Base-by-base conservation (phyloP, 1,140 invertebrate species). In the Sminthurides bifidus region DNA sequence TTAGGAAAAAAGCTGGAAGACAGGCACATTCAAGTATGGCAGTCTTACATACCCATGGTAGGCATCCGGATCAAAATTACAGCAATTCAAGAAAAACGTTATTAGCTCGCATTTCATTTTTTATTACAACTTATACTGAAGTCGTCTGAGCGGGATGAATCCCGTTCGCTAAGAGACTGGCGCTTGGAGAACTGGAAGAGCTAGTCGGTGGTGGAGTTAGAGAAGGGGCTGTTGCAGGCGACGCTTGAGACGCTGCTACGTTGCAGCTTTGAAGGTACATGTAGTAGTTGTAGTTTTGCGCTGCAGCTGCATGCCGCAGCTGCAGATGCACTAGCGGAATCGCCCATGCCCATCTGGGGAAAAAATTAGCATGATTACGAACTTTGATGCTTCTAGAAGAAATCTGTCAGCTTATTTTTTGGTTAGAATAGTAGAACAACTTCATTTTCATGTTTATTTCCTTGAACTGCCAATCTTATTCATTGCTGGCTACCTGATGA, bases 261-360 rank as follows among this genome's bases (percentile, higher is more conserved):
- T 54, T 59, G 30, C 62, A 64, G 52, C 60, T 63, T 26, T 66
- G 63, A 21, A 66, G 64, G 59, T 81, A 81, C 68, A 81, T 81
- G 63, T 82, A 82, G 66, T 82, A 82, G 66, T 82, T 81, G 66
- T 83, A 83, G 54, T 81, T 80, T 67, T 81, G 76, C 31, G 77
- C 59, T 3, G 61, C 46, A 24, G 61, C 60, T n/a, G n/a, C n/a
- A n/a, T n/a, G 77, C 60, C 1, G 63, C 49, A 26, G 62, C 61
- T 31, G 63, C 55, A 1, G 60, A 52, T 31, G 53, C 55, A 3
- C 45, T 43, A 1, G 57, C 57, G 45, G 53, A 56, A 41, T 60
- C 61, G 12, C 54, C 49, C 40, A 64, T 53, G 8, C 19, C 26
- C 53, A 61, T 58, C 59, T 64, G 45, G 21, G 17, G 33, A 58